phyloP scores from a whole-genome alignment of 2,888 invertebrate species.

The Eupithecia insigniata region DNA sequence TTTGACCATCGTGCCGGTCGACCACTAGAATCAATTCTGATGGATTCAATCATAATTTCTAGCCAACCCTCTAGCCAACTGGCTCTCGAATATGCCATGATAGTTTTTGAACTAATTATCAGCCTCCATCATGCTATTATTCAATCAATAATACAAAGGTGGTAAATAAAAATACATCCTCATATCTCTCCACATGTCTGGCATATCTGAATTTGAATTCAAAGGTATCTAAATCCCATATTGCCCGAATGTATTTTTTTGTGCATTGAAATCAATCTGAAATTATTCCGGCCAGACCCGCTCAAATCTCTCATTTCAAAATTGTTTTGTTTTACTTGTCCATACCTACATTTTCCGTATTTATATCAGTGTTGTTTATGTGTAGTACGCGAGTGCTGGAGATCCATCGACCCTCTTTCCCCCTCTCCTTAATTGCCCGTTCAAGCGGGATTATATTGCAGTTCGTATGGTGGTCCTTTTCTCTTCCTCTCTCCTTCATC shows the following conservation, averaged over 20 bases:
- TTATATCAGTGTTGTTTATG: not conserved
- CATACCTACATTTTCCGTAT: too few species aligned
- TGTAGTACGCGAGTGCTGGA: not conserved
- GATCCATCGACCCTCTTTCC: not conserved
- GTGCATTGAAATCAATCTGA: too few species aligned
- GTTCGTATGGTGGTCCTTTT: conserved; percentile 16
- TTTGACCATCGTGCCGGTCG: not conserved
- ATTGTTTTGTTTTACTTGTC: too few species aligned
- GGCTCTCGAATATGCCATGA: not conserved
- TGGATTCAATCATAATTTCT: not conserved
- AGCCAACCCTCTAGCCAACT: not conserved
- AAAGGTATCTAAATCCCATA: too few species aligned
- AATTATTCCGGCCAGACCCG: too few species aligned
- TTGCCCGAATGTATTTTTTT: too few species aligned
- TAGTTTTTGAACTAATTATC: not conserved
- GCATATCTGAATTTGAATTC: too few species aligned
- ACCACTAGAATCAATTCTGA: not conserved
- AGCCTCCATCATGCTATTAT: too few species aligned
- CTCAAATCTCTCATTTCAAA: too few species aligned
- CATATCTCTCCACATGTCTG: too few species aligned
- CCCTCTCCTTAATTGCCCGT: conserved; percentile 20
- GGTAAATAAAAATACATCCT: too few species aligned
- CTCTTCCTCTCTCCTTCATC: not conserved
- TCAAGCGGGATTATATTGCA: conserved; percentile 41
- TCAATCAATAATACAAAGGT: too few species aligned